Percentiles rank a stretch among this genome's conserved stretches.
These are phyloP conservation scores for Cylas formicarius DNA, from an alignment of 1,140 invertebrate genomes.

Conservation along the genomic window DNA sequence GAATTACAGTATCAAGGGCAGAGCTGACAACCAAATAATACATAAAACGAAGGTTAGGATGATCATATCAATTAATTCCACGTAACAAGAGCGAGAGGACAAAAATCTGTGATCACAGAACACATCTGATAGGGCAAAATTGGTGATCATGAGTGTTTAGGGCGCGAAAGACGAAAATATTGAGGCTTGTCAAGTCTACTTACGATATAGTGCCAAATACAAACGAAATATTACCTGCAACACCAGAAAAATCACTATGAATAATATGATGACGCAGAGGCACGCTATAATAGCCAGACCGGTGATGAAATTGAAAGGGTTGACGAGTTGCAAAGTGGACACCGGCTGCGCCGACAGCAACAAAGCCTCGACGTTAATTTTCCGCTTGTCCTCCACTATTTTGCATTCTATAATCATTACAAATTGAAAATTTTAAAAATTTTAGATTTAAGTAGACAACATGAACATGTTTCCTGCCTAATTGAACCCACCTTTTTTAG, in stretches of 20 bases:
- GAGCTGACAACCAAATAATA: no score
- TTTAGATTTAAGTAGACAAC: not conserved
- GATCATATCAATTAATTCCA: no score
- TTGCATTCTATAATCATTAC: conserved; percentile 38
- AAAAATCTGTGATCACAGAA: no score
- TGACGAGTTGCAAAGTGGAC: conserved; percentile 43
- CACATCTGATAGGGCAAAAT: no score
- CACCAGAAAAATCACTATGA: conserved; percentile 58
- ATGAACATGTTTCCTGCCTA: no score
- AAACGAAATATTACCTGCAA: conserved; percentile 50
- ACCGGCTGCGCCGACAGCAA: conserved; percentile 39
- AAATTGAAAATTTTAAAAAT: conserved; percentile 1
- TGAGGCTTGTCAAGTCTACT: no score
- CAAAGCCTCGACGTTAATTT: conserved; percentile 39
- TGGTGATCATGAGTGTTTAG: no score
- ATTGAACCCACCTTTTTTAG: no score
- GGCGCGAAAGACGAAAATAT: no score
- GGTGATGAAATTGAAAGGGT: conserved; percentile 53
- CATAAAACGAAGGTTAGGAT: no score
- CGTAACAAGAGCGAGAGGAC: no score
- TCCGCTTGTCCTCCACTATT: conserved; percentile 41
- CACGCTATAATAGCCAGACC: conserved; percentile 58
- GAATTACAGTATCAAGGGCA: no score
- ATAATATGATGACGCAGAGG: conserved; percentile 56
- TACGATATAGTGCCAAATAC: not conserved